These are phyloP conservation scores for Drosophila barbarae DNA, from an alignment of 2,888 invertebrate species.

Conservation along the genomic window DNA sequence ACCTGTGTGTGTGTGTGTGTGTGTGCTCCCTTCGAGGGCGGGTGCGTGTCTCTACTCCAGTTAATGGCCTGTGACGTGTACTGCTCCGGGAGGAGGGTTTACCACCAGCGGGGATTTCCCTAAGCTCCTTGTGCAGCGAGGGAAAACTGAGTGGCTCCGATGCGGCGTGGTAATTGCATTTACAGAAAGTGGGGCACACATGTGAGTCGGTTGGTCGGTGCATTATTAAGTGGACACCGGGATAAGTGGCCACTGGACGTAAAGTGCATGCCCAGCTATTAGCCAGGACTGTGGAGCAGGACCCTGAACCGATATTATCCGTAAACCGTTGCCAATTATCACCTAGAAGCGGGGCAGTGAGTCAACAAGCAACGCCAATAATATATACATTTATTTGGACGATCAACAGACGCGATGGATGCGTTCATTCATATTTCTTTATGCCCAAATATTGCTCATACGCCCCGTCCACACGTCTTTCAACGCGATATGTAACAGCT, in stretches of 20 bases:
- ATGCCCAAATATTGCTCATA: conserved; percentile 58
- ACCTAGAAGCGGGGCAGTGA: conserved; percentile 41
- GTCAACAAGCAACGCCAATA: conserved; percentile 51
- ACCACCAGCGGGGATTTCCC: conserved; percentile 26
- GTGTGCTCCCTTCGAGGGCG: background rate
- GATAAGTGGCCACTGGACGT: conserved; percentile 23
- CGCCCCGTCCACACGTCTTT: conserved; percentile 24
- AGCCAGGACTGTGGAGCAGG: background rate
- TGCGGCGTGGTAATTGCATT: conserved; percentile 64
- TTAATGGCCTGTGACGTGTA: conserved; percentile 48
- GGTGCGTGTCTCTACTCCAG: conserved; percentile 35
- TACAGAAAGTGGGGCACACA: conserved; percentile 54
- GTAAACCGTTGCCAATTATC: conserved; percentile 27
- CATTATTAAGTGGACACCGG: conserved; percentile 34
- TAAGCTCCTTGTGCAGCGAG: conserved; percentile 15
- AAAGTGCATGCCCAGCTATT: conserved; percentile 20
- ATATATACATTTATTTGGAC: conserved; percentile 2
- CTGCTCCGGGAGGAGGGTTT: background rate
- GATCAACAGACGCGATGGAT: conserved; percentile 14
- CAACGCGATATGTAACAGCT: conserved; percentile 59
- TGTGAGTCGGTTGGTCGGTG: conserved; percentile 39
- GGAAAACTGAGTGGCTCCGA: conserved; percentile 1
- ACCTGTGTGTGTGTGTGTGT: conserved; percentile 39
- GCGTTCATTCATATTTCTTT: conserved; percentile 68
- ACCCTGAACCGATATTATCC: conserved; percentile 13